A percentile compares a stretch with the other conserved stretches of the same genome.
Evolutionary conservation across 2,113 vertebrate genomes (phyloP).

Genomic region (Coptodon bakossiorum): DNA sequence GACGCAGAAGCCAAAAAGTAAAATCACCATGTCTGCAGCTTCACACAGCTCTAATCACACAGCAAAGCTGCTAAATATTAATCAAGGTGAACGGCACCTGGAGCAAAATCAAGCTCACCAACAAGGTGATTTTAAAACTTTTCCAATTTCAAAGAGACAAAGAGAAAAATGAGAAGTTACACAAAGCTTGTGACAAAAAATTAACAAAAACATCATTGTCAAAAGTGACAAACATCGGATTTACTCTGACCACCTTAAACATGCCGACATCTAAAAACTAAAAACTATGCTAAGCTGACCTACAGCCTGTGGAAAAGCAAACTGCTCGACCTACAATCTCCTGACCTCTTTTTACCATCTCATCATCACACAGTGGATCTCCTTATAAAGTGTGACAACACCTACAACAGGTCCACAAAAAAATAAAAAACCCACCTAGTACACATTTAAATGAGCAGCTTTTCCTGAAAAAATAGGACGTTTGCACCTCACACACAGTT

Average conservation of each 20-base stretch:
- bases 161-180: neutral
- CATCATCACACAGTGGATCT: neutral
- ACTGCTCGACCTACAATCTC: neutral
- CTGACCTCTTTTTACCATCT: neutral
- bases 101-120: neutral
- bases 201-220: accelerated
- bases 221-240: accelerated
- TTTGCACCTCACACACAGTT: neutral
- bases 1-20: neutral
- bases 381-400: neutral
- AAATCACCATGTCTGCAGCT: accelerated
- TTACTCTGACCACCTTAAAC: neutral
- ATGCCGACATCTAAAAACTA: neutral
- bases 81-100: accelerated
- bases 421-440: accelerated
- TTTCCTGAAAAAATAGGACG: neutral
- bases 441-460: accelerated
- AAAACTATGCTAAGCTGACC: neutral
- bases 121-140: neutral
- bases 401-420: neutral
- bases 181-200: accelerated
- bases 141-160: neutral
- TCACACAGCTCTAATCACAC: neutral
- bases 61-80: neutral
- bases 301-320: neutral